A percentile compares a stretch with the other conserved stretches of the same genome.
phyloP scores from a whole-genome alignment of 1,140 invertebrate genomes.

The Scaptomyza montana region DNA sequence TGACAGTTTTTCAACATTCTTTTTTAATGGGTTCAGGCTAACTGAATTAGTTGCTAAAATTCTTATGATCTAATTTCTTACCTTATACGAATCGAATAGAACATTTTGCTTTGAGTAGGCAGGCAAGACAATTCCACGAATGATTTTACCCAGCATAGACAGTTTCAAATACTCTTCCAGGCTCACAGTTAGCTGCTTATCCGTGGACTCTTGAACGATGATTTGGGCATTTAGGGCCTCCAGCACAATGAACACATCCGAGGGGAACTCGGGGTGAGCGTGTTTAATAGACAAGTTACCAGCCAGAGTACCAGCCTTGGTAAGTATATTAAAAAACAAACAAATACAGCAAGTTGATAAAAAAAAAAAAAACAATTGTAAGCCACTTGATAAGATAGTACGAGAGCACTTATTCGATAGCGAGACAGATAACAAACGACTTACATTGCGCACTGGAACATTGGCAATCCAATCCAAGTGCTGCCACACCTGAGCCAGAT shows the following conservation, averaged over 20 bases:
- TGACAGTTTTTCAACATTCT: no score
- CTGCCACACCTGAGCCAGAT: slow-evolving; percentile 84
- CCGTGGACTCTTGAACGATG: slow-evolving; percentile 49
- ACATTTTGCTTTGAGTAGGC: slow-evolving; percentile 53
- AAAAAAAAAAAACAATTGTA: background rate
- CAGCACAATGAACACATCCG: slow-evolving; percentile 90
- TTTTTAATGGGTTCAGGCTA: no score
- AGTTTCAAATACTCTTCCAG: slow-evolving; percentile 54
- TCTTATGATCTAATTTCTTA: slow-evolving; percentile 67
- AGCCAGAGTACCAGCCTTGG: slow-evolving; percentile 87
- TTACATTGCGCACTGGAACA: slow-evolving; percentile 89
- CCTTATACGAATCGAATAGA: slow-evolving; percentile 85
- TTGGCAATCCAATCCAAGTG: slow-evolving; percentile 89
- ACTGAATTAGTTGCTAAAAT: background rate
- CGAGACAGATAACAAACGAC: slow-evolving; percentile 37
- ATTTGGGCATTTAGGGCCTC: slow-evolving; percentile 87
- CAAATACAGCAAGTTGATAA: slow-evolving; percentile 27
- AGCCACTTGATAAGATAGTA: slow-evolving; percentile 31
- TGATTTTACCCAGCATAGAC: slow-evolving; percentile 54
- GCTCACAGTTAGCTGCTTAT: slow-evolving; percentile 47
- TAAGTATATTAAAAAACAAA: slow-evolving; percentile 17
- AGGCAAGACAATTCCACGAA: slow-evolving; percentile 59
- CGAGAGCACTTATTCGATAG: slow-evolving; percentile 11
- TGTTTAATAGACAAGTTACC: slow-evolving; percentile 93
- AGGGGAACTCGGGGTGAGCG: slow-evolving; percentile 88